Percentiles rank a stretch among this genome's conserved stretches.
phyloP scores from a whole-genome alignment of 2,113 vertebrate genomes.

The Nibea albiflora region DNA sequence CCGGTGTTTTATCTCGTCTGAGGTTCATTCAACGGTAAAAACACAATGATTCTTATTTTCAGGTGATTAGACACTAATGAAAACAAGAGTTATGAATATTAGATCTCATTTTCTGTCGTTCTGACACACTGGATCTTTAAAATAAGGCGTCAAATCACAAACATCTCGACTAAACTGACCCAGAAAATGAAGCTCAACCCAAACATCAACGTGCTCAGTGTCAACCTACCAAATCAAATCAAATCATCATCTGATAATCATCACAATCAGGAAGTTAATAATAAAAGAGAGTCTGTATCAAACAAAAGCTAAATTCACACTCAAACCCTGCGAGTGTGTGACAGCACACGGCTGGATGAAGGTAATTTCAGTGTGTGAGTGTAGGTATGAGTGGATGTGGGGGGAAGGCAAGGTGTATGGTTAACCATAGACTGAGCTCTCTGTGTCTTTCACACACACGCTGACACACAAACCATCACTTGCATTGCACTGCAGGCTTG shows the following conservation, averaged over 20 bases:
- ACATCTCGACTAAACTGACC: background rate
- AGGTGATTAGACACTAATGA: no score
- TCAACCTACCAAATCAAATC: no score
- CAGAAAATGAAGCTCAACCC: no score
- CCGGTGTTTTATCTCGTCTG: no score
- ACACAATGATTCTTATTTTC: no score
- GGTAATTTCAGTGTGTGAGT: slow-evolving; percentile 15
- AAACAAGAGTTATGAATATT: no score
- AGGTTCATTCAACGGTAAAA: no score
- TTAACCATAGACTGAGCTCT: slow-evolving; percentile 66
- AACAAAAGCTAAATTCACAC: slow-evolving; percentile 2
- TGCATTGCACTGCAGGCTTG: slow-evolving; percentile 59
- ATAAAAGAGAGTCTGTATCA: background rate
- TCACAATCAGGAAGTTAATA: background rate
- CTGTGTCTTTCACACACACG: slow-evolving; percentile 34
- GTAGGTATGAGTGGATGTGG: slow-evolving; percentile 32
- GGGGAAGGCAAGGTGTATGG: slow-evolving; percentile 50
- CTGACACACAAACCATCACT: slow-evolving; percentile 36
- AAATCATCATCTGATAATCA: no score
- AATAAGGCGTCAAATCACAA: background rate
- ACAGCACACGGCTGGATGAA: slow-evolving; percentile 12
- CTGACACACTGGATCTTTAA: no score
- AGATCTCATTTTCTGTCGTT: no score
- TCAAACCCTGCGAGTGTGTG: background rate
- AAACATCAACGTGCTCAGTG: no score